Evolutionary conservation across 2,797 vertebrate species (phyloP).

Genomic region (Jordanella pulchra): DNA sequence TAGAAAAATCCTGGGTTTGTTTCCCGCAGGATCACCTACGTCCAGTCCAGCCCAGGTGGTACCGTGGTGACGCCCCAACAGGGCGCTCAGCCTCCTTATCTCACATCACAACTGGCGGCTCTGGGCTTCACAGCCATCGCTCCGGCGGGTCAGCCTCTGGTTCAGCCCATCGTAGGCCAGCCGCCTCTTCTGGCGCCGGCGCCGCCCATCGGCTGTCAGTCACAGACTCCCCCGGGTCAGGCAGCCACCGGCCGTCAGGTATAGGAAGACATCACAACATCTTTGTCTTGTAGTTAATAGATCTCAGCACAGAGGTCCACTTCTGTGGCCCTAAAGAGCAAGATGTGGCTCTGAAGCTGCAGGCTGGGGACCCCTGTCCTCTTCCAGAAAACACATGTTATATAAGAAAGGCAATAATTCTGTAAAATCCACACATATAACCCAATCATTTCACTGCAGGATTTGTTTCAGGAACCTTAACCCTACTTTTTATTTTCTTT

Average conservation of each 20-base stretch:
- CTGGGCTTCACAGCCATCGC: constrained; percentile 87
- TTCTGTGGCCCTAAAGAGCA: too few species aligned
- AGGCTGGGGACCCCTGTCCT: neutral
- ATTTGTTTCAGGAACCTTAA: neutral
- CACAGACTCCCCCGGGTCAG: constrained; percentile 74
- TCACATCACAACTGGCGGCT: constrained; percentile 77
- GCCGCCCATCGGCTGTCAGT: constrained; percentile 76
- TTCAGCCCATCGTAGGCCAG: constrained; percentile 86
- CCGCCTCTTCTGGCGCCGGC: constrained; percentile 81
- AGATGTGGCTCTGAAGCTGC: too few species aligned
- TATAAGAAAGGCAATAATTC: neutral
- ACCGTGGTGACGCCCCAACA: constrained; percentile 73
- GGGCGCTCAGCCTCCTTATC: constrained; percentile 65
- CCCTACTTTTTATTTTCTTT: neutral
- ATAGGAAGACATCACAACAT: neutral
- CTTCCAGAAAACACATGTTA: neutral
- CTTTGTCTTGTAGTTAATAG: neutral
- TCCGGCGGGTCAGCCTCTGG: constrained; percentile 81
- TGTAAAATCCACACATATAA: neutral
- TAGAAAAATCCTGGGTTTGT: constrained; percentile 4
- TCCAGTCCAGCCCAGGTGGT: constrained; percentile 83
- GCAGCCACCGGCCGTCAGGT: constrained; percentile 60
- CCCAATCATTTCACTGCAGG: too few species aligned
- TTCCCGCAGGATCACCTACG: constrained; percentile 86
- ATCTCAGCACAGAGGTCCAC: neutral